Conservation (phyloP, 2,888 invertebrate species). For the Spodoptera exigua region DNA sequence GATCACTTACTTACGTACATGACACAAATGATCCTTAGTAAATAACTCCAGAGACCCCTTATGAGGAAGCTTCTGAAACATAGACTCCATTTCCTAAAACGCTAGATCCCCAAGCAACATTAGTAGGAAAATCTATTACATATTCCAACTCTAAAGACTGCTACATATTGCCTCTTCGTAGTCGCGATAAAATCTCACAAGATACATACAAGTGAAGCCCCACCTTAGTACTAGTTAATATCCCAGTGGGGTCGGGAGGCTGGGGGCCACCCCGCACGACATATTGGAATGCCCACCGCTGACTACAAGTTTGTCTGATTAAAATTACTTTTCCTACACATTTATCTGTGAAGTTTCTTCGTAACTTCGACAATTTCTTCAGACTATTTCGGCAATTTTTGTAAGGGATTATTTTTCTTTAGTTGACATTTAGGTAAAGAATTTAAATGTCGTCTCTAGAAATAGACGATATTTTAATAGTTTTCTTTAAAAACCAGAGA, state of each 20-base stretch:
- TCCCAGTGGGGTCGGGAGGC: conserved; percentile 35
- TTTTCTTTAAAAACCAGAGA: background rate
- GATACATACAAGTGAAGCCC: conserved; percentile 22
- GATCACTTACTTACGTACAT: no score
- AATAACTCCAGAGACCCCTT: background rate
- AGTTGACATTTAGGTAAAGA: no score
- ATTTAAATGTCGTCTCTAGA: no score
- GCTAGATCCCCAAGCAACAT: no score
- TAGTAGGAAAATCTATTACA: background rate
- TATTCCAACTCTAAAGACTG: background rate
- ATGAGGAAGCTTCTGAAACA: no score
- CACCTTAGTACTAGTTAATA: conserved; percentile 50
- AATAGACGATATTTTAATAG: no score
- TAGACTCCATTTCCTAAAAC: no score
- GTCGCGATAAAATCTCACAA: conserved; percentile 33
- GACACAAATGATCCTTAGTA: background rate
- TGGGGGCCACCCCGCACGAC: conserved; percentile 33
- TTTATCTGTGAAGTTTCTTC: conserved; percentile 28
- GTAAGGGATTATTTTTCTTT: background rate
- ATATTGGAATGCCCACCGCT: conserved; percentile 51
- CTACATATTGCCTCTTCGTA: conserved; percentile 22
- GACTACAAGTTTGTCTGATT: conserved; percentile 50
- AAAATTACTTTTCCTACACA: conserved; percentile 50
- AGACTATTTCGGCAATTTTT: background rate
- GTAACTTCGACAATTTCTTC: background rate